Percentiles rank a stretch among this genome's conserved stretches.
These are phyloP conservation scores for Alloplasta piceator DNA, from an alignment of 2,888 invertebrate genomes.

Conservation along the genomic window DNA sequence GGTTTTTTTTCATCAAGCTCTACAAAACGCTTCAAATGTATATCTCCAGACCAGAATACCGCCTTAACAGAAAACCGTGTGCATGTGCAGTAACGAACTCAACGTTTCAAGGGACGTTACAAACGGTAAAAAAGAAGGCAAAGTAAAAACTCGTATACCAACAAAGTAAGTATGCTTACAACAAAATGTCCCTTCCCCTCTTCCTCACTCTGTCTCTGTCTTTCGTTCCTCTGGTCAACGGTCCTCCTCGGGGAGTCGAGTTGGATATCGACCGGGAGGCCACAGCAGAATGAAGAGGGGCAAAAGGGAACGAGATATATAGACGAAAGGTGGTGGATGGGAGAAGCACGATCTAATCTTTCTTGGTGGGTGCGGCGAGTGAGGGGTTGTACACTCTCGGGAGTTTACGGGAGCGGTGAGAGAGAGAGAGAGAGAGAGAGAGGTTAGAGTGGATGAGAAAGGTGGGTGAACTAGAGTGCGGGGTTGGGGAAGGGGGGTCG, in stretches of 20 bases:
- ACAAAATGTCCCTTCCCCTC: too few relatives aligned
- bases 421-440: slow-evolving; percentile 37
- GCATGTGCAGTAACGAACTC: too few relatives aligned
- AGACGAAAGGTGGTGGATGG: slow-evolving; percentile 40
- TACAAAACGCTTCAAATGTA: too few relatives aligned
- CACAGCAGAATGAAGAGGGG: slow-evolving; percentile 46
- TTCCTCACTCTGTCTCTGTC: slow-evolving; percentile 18
- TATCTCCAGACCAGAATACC: too few relatives aligned
- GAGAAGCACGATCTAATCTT: slow-evolving; percentile 61
- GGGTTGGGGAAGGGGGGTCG: not conserved
- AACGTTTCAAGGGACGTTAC: not conserved
- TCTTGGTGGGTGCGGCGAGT: slow-evolving; percentile 57
- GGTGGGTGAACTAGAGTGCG: slow-evolving; percentile 33
- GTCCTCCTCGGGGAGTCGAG: slow-evolving; percentile 72
- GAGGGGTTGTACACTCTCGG: slow-evolving; percentile 41
- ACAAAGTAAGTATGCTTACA: slow-evolving; percentile 31
- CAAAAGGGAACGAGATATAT: slow-evolving; percentile 49
- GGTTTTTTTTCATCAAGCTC: too few relatives aligned
- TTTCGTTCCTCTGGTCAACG: slow-evolving; percentile 71
- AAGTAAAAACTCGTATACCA: slow-evolving; percentile 48
- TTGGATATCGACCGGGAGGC: slow-evolving; percentile 74
- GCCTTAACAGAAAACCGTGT: too few relatives aligned
- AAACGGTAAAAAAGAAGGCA: slow-evolving; percentile 18
- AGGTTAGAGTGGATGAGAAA: slow-evolving; percentile 26
- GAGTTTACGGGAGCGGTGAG: slow-evolving; percentile 28